phyloP scores from a whole-genome alignment of 2,113 vertebrate genomes.

The Ochotona curzoniae region DNA sequence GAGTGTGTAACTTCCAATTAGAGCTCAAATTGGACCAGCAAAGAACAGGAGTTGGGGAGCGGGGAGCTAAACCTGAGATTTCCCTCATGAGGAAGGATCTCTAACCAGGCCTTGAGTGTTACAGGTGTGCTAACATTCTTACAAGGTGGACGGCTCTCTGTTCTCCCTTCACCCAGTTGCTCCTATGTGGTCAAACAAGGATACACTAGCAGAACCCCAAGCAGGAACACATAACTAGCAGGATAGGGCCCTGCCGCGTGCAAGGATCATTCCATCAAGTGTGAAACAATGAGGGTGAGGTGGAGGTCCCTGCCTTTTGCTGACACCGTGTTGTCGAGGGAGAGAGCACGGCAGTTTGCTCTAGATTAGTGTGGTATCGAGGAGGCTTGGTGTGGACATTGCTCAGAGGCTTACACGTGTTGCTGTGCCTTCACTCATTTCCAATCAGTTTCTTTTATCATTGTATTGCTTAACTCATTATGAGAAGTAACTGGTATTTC shows the following conservation, averaged over 20 bases:
- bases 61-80: neutral
- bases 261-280: neutral
- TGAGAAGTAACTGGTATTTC: neutral
- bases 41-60: neutral
- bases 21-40: neutral
- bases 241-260: neutral
- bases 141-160: neutral
- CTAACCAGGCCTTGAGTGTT: neutral
- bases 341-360: slow-evolving; percentile 13
- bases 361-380: neutral
- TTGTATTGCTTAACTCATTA: neutral
- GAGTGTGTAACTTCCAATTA: neutral
- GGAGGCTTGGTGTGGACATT: neutral
- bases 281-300: no score
- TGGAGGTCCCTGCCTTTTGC: neutral
- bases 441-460: neutral
- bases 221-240: neutral
- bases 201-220: neutral
- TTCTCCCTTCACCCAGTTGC: neutral
- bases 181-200: neutral
- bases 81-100: neutral
- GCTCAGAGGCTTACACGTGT: neutral
- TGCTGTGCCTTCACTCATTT: neutral
- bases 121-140: neutral
- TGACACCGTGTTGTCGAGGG: neutral